Conservation (phyloP, 2,113 vertebrate genomes). For the Urocitellus parryii region DNA sequence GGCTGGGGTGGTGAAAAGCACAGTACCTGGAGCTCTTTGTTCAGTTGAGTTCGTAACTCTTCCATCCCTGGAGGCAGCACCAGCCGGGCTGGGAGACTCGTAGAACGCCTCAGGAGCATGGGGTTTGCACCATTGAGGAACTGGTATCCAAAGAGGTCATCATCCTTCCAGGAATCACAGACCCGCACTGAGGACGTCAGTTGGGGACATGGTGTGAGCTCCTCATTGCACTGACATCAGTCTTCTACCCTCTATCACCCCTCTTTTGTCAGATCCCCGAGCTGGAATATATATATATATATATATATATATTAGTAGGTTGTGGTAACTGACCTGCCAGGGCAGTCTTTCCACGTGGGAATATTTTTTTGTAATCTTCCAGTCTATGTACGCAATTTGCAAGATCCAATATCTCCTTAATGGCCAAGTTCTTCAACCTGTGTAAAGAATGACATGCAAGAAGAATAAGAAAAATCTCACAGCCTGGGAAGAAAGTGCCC, state of each 20-base stretch:
- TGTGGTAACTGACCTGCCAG: conserved; percentile 81
- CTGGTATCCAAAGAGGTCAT: conserved; percentile 82
- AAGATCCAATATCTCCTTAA: conserved; percentile 86
- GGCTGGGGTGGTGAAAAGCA: fast-evolving
- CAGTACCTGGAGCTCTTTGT: conserved; percentile 87
- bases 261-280: too few relatives aligned
- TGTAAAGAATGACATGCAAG: background rate
- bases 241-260: too few relatives aligned
- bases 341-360: conserved; percentile 85
- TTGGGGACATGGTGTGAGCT: too few relatives aligned
- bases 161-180: conserved; percentile 87
- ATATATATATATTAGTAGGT: too few relatives aligned
- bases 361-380: conserved; percentile 87
- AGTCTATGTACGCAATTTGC: conserved; percentile 86
- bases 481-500: background rate
- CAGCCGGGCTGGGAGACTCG: conserved; percentile 83
- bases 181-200: background rate
- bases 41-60: conserved; percentile 84
- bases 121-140: conserved; percentile 89
- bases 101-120: conserved; percentile 84
- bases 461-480: background rate
- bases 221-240: too few relatives aligned
- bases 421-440: conserved; percentile 86
- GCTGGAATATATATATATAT: too few relatives aligned
- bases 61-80: conserved; percentile 70